Conservation (phyloP, 2,888 invertebrate genomes). For the Colletes collaris region DNA sequence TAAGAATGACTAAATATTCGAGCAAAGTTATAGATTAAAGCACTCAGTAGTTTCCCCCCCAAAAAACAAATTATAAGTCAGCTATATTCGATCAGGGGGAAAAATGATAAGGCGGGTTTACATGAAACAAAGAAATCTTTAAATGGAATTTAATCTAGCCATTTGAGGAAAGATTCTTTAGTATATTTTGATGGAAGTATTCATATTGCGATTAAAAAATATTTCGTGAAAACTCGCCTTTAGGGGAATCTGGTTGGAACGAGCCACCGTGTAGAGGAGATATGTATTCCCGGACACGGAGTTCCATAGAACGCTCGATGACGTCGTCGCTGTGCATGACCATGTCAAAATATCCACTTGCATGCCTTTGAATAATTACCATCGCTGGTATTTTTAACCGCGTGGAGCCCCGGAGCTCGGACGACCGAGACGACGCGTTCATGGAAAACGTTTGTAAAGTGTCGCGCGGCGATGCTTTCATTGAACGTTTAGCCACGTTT, state of each 20-base stretch:
- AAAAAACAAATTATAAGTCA: no score
- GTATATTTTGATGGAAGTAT: no score
- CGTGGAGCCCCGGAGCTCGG: neutral
- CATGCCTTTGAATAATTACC: constrained; percentile 47
- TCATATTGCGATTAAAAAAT: no score
- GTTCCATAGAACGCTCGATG: constrained; percentile 46
- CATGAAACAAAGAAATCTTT: no score
- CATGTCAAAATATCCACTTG: constrained; percentile 52
- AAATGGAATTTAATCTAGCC: no score
- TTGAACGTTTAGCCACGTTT: constrained; percentile 25
- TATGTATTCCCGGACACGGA: constrained; percentile 33
- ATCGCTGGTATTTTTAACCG: constrained; percentile 41
- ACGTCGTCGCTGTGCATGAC: constrained; percentile 25
- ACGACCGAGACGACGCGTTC: constrained; percentile 13
- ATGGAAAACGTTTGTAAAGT: constrained; percentile 50
- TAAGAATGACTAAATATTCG: no score
- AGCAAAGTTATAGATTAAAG: no score
- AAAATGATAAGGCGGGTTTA: no score
- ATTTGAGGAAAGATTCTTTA: no score
- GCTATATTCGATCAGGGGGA: no score
- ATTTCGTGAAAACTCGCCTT: no score
- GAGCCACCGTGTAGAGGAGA: constrained; percentile 13
- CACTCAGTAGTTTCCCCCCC: no score
- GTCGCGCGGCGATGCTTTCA: constrained; percentile 41
- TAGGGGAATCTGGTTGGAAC: neutral